phyloP scores from a whole-genome alignment of 2,797 vertebrate genomes.

The Acanthurus lineatus region DNA sequence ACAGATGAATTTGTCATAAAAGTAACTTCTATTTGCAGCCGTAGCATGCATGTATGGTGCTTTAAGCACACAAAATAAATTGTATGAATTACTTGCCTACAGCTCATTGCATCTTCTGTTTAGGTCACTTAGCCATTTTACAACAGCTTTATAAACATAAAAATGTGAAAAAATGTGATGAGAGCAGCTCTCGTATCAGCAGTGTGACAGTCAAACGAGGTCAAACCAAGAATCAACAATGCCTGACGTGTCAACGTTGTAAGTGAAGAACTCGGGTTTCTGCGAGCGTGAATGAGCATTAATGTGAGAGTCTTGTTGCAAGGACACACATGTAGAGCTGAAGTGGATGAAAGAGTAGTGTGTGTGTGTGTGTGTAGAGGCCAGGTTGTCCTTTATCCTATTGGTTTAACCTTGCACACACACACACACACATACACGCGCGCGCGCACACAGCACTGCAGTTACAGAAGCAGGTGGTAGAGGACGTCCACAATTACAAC shows the following conservation, averaged over 20 bases:
- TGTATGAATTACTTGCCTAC: slow-evolving; percentile 1
- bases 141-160: neutral
- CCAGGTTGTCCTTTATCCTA: slow-evolving; percentile 21
- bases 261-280: slow-evolving; percentile 8
- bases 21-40: neutral
- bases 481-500: slow-evolving; percentile 43
- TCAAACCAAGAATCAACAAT: slow-evolving; percentile 22
- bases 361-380: slow-evolving; percentile 9
- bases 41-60: fast-evolving
- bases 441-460: slow-evolving; percentile 10
- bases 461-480: slow-evolving; percentile 44
- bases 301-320: slow-evolving; percentile 43
- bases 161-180: slow-evolving; percentile 23
- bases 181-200: slow-evolving; percentile 35
- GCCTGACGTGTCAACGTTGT: neutral
- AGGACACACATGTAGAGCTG: slow-evolving; percentile 33
- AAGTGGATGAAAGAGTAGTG: neutral
- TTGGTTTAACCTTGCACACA: slow-evolving; percentile 70
- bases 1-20: neutral
- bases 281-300: slow-evolving; percentile 31
- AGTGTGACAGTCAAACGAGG: slow-evolving; percentile 51
- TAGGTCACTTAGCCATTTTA: slow-evolving; percentile 11
- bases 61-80: neutral
- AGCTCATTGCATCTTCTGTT: slow-evolving; percentile 15
- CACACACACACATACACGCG: slow-evolving; percentile 13